Evolutionary conservation across 2,888 invertebrate species (phyloP), one percentile per base, ranked within the genome.

Genomic region (Elysia crispata): DNA sequence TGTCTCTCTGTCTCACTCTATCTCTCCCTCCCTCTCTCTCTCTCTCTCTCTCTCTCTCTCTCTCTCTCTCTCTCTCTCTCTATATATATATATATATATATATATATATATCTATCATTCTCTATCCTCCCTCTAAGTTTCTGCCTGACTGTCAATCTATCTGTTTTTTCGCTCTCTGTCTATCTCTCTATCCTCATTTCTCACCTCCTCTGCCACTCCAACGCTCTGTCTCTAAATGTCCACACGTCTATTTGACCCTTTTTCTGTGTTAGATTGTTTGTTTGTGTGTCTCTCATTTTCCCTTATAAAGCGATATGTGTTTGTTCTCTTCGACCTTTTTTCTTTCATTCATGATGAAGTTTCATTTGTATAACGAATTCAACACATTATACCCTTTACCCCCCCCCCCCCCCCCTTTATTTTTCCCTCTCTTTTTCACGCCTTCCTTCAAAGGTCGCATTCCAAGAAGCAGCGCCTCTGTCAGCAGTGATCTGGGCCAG

Each of bases 391-490:
- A 13, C 20, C 13, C 13, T 20, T 54, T 15, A n/a, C n/a, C n/a
- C n/a, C n/a, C 3, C 41, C 41, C 41, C 41, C 41, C 11, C 11
- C 41, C 41, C 3, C 41, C 41, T 11, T 41, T 3, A 5, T 18
- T 15, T 23, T 60, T 8, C 60, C 60, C 6, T 6, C 15, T 23
- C n/a, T 15, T 23, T 23, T 23, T 23, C 20, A 23, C 15, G 20
- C 0, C 77, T 73, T 67, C 66, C 5, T 76, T 76, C 75, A 30
- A 81, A 87, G 87, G 86, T 66, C 83, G 86, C 1, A 82, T 87
- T 23, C 87, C 87, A 1, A 81, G 87, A 13, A 87, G 86, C 79
- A 86, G 86, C 62, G 86, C 86, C 15, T 87, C 87, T 1, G 85
- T 87, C 74, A 86, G 86, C 81, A 87, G 87, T 70, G 87, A 86